Conservation (phyloP, 2,888 invertebrate genomes). For the Deroplatys truncata region DNA sequence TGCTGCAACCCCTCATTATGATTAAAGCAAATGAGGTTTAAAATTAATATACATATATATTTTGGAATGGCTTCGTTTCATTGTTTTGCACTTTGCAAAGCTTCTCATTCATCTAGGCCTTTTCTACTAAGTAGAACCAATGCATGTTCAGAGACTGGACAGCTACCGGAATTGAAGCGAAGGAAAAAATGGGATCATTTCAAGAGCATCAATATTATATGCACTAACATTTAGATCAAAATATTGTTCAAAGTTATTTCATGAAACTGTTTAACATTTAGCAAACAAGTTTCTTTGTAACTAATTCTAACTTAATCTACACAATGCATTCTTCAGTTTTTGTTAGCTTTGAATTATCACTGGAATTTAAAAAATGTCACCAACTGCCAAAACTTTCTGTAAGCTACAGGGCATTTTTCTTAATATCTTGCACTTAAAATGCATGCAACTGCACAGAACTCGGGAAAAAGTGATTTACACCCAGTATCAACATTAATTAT, state of each 20-base stretch:
- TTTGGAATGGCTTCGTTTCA: neutral
- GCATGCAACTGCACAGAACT: slow-evolving; percentile 6
- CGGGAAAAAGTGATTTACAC: neutral
- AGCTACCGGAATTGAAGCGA: neutral
- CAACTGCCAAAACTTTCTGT: neutral
- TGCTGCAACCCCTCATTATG: neutral
- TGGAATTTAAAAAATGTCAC: neutral
- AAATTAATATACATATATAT: neutral
- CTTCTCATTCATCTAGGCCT: neutral
- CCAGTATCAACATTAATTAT: neutral
- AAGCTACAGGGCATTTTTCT: neutral
- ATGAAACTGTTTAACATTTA: neutral
- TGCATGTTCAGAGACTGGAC: neutral
- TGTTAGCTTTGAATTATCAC: neutral
- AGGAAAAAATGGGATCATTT: neutral
- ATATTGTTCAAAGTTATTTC: neutral
- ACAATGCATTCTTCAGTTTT: neutral
- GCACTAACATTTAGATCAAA: neutral
- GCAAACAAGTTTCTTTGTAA: neutral
- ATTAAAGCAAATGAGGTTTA: neutral
- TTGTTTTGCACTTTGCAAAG: neutral
- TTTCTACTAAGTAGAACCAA: neutral
- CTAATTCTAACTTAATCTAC: neutral
- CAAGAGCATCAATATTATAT: neutral
- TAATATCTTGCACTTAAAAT: neutral